phyloP scores from a whole-genome alignment of 30 jellyfish, hydroid and myxozoan species.

The Nemopilema nomurai region DNA sequence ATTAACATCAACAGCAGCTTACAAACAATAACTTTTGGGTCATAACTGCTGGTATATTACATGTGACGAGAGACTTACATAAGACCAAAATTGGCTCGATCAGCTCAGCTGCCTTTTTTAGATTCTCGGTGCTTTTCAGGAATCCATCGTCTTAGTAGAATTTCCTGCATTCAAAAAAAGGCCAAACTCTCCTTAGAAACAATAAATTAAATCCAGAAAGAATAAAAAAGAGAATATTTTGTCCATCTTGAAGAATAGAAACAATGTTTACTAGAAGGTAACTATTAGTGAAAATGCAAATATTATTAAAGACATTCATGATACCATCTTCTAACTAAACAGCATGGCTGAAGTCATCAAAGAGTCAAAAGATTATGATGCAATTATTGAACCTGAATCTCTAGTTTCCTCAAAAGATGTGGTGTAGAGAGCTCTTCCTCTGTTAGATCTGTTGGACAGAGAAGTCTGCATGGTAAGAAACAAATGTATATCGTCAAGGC shows the following conservation, averaged over 20 bases:
- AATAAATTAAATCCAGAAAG: background rate
- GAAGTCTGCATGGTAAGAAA: background rate
- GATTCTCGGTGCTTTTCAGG: constrained; percentile 79
- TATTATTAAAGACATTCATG: no score
- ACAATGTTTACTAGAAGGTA: no score
- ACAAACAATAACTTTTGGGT: no score
- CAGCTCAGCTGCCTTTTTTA: background rate
- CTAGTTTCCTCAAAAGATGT: constrained; percentile 31
- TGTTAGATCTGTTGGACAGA: constrained; percentile 5
- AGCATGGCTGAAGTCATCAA: no score
- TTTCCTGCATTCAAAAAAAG: constrained; percentile 37
- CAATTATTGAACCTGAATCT: constrained; percentile 51
- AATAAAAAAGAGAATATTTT: background rate
- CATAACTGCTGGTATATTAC: no score
- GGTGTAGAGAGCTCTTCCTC: constrained; percentile 55
- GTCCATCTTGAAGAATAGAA: no score
- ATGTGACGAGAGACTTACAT: no score
- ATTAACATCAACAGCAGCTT: no score
- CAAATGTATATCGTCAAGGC: background rate
- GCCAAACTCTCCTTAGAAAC: no score
- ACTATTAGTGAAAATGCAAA: no score
- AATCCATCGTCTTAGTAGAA: constrained; percentile 68
- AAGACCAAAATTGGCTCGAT: background rate
- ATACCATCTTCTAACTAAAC: no score
- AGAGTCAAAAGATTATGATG: background rate